Conservation (phyloP, 2,797 vertebrate species). For the Syngnathus acus region DNA sequence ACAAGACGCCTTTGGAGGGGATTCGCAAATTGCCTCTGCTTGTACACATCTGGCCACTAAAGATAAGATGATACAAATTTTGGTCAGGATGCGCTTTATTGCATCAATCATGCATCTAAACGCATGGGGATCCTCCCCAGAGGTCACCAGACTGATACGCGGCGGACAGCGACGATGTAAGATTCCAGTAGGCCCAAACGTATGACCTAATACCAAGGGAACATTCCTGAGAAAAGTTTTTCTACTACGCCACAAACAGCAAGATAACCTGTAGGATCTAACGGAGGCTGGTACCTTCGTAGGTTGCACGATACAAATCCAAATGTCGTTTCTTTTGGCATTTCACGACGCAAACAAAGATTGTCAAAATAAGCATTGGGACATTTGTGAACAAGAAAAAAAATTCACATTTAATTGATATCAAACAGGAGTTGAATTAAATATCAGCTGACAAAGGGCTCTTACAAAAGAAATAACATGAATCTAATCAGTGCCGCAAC, state of each 20-base stretch:
- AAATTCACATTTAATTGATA: slow-evolving; percentile 99
- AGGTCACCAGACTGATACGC: background rate
- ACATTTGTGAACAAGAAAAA: slow-evolving; percentile 82
- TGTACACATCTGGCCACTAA: background rate
- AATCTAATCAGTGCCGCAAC: slow-evolving; percentile 76
- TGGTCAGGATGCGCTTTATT: background rate
- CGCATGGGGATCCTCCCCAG: background rate
- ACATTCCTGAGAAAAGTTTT: background rate
- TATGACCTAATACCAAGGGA: too few relatives aligned
- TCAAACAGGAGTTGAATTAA: slow-evolving; percentile 99
- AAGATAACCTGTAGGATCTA: background rate
- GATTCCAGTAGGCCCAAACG: background rate
- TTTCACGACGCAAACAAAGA: background rate
- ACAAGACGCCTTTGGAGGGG: background rate
- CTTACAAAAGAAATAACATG: slow-evolving; percentile 85
- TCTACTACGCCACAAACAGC: background rate
- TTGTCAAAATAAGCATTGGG: background rate
- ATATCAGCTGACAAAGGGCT: slow-evolving; percentile 96
- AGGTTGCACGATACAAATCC: background rate
- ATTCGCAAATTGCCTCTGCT: background rate
- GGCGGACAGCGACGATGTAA: background rate
- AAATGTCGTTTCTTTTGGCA: background rate
- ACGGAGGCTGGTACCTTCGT: background rate
- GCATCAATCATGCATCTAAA: background rate
- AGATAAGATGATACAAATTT: background rate